Conservation (phyloP, 1,140 invertebrate species). For the Antheraea mylitta region DNA sequence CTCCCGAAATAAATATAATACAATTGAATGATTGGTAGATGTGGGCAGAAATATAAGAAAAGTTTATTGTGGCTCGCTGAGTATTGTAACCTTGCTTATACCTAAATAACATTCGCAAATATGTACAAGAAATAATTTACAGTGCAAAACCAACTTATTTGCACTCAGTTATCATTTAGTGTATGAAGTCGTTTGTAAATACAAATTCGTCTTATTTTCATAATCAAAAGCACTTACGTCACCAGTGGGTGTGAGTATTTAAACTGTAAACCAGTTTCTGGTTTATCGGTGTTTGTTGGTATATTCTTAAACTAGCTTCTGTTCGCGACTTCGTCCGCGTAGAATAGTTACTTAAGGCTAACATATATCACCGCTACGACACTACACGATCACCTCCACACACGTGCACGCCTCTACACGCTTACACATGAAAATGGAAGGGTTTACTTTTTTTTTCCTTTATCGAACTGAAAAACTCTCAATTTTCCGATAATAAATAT, state of each 20-base stretch:
- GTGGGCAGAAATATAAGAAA: background rate
- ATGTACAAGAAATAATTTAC: background rate
- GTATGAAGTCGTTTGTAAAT: background rate
- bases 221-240: background rate
- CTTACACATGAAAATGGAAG: no score
- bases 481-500: no score
- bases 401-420: no score
- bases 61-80: background rate
- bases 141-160: background rate
- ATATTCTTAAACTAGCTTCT: no score
- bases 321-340: no score
- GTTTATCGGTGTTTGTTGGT: no score
- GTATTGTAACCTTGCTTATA: background rate
- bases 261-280: background rate
- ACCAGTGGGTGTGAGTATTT: background rate
- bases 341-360: no score
- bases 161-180: background rate
- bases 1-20: background rate
- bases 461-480: no score
- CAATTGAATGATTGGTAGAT: background rate
- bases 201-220: background rate
- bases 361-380: no score
- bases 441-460: no score
- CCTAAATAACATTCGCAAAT: slow-evolving; percentile 1
- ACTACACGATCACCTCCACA: no score